Base-by-base conservation (phyloP, 2,888 invertebrate genomes). In the Rhingia campestris region DNA sequence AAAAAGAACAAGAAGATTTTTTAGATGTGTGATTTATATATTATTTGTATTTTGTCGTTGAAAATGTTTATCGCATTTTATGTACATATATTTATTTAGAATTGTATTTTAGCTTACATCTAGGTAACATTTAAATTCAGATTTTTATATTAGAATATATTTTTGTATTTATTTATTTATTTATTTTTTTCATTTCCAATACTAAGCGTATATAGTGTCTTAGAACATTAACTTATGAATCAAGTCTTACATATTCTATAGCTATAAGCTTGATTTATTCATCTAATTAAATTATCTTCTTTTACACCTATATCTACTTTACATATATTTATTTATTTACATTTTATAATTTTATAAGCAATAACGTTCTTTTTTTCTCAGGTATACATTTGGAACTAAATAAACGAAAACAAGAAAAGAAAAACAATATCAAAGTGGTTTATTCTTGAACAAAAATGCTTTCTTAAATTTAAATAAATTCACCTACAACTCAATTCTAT, bases 361-460 rank as follows among this genome's bases (percentile, higher is more conserved):
- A 2, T 39, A 53, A 33, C 37, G 43, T 30, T 3, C 51, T 73
- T 45, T 51, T 6, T 72, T 73, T 53, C 56, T 79, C 63, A 73
- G 82, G 73, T 82, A 74, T 76, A 35, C 72, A 58, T 45, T 72
- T 45, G 33, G 37, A 45, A 69, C 32, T 37, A 49, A 67, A 54
- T 47, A 35, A 72, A 61, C 53, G 73, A 79, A 73, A 59, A 74
- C 22, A 74, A 81, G 22, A 35, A 72, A 61, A 47, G 73, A 79
- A 73, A 59, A 74, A 33, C 67, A 81, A 82, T 82, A 82, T 82
- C 82, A 82, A 56, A 74, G 45, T 66, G 79, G 79, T 69, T 73
- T 14, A 51, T 64, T 30, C 41, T 49, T 58, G 6, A 47, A 30
- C 45, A 37, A 56, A 69, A 56, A 56, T 22, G n/a, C 33, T 61